Evolutionary conservation across 1,140 invertebrate genomes (phyloP), one percentile per base, ranked within the genome.

Genomic region (Eumaeus atala): DNA sequence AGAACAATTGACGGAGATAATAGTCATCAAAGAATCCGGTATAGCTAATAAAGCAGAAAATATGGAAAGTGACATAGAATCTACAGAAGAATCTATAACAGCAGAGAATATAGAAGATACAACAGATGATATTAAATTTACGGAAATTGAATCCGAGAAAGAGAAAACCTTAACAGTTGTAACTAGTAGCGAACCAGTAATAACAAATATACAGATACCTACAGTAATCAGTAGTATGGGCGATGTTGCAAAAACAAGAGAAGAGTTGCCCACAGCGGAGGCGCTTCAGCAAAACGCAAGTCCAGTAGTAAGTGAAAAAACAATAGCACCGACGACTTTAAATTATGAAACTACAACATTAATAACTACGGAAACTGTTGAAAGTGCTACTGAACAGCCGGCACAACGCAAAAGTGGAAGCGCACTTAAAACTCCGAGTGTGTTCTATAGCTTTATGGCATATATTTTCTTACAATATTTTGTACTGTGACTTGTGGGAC

Each of bases 241-340:
- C 52, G n/a, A 12, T 56, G 48, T 38, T 21, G 56, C 51, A 36
- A 58, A 76, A 61, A 56, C 76, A 9, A 77, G 65, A 58, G 70
- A 72, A 42, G 50, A 67, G 34, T 52, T 77, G 50, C 82, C 78
- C 11, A 74, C 82, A 12, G 77, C 78, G 14, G 75, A 79, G 59
- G 79, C 78, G 12, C 50, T 81, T 6, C 78, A 82, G 62, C 70
- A 83, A 65, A 72, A 71, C 54, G 65, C 58, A 2, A 76, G 58
- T 51, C 12, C 34, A 33, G 35, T 34, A 36, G 28, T 34, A n/a
- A 61, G 38, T 36, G 62, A 60, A 33, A 60, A 62, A 50, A 42
- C 57, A 40, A 58, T 56, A 33, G 33, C 33, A 35, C 33, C 48
- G 42, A 54, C 54, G 9, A 67, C 59, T 48, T 53, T 54, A 35